phyloP scores from a whole-genome alignment of 2,888 invertebrate species.

The Hetaerina titia region DNA sequence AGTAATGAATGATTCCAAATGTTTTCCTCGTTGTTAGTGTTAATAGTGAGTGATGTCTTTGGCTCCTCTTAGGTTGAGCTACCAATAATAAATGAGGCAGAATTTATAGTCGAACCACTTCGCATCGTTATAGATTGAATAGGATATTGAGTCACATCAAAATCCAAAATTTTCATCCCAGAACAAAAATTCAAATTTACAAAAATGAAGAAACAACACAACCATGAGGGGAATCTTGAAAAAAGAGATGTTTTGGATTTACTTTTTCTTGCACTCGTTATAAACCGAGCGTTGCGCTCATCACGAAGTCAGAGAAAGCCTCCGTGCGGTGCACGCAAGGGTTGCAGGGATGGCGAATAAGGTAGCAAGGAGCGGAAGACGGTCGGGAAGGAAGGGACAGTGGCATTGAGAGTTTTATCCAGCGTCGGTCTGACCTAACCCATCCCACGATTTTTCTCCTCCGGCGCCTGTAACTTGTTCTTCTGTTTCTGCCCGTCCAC shows the following conservation, averaged over 20 bases:
- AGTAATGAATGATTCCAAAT: too few species aligned
- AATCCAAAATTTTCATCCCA: not conserved
- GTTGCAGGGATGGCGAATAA: not conserved
- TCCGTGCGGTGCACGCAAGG: not conserved
- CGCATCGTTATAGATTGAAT: not conserved
- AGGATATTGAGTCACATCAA: not conserved
- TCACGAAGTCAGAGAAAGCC: conserved; percentile 16
- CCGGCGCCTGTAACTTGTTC: conserved; percentile 37
- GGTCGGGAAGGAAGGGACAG: not conserved
- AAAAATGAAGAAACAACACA: not conserved
- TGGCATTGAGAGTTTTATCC: not conserved
- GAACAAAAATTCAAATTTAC: not conserved
- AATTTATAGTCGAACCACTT: not conserved
- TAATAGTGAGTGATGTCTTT: too few species aligned
- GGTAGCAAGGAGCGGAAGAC: not conserved
- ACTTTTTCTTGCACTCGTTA: not conserved
- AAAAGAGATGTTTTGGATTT: not conserved
- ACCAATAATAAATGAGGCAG: not conserved
- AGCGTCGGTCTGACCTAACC: conserved; percentile 1
- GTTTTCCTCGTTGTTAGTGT: too few species aligned
- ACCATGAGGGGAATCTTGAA: not conserved
- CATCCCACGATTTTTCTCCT: conserved; percentile 24
- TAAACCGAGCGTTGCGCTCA: not conserved
- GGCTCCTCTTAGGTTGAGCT: too few species aligned
- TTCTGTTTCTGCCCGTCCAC: conserved; percentile 18